Evolutionary conservation across 2,797 vertebrate genomes (phyloP).

Genomic region (Scolopax bukidnonensis): DNA sequence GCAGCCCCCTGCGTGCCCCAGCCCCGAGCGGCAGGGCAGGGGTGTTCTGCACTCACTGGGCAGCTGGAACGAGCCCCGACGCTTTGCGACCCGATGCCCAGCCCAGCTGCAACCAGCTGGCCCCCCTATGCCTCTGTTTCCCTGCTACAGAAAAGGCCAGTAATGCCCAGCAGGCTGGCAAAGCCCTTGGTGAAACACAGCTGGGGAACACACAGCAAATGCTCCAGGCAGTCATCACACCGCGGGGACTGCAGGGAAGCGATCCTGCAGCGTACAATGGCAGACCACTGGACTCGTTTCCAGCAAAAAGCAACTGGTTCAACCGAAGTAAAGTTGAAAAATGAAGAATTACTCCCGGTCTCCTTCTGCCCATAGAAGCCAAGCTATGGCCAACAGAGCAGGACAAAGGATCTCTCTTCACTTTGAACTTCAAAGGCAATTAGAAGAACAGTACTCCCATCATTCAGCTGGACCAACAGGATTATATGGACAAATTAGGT

Average conservation of each 20-base stretch:
- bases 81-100: background rate
- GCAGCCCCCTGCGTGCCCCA: background rate
- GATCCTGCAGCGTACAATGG: background rate
- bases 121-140: background rate
- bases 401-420: background rate
- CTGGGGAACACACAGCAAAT: background rate
- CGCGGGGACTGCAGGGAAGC: background rate
- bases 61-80: background rate
- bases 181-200: background rate
- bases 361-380: background rate
- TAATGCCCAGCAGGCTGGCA: background rate
- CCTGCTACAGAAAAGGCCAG: background rate
- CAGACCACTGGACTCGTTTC: background rate
- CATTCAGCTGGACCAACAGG: background rate
- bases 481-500: background rate
- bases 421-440: background rate
- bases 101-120: background rate
- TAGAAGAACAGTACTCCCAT: background rate
- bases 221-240: rapidly evolving
- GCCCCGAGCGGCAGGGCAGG: background rate
- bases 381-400: background rate
- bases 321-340: background rate
- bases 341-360: background rate
- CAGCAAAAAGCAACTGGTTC: background rate
- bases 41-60: too few species aligned